Evolutionary conservation across 2,888 invertebrate genomes (phyloP).

Genomic region (Mimachlamys varia): DNA sequence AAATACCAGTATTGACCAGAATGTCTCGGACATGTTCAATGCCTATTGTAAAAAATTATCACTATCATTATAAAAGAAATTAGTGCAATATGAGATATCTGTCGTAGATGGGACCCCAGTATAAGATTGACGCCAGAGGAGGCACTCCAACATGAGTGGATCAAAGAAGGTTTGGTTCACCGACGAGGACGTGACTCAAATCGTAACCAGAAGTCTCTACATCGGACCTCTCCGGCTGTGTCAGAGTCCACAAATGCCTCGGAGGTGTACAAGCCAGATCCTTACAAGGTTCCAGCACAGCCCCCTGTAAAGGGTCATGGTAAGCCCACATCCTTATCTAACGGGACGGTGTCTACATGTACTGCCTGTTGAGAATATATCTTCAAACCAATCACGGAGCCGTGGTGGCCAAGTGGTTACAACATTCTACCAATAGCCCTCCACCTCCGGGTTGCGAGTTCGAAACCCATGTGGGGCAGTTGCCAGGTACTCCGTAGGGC

Average conservation of each 20-base stretch:
- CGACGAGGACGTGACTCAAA: conserved; percentile 61
- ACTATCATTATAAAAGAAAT: not conserved
- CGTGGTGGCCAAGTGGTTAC: no score
- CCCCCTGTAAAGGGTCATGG: conserved; percentile 68
- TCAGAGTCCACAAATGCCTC: conserved; percentile 55
- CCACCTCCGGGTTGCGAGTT: no score
- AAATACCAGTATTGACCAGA: no score
- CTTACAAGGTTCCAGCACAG: conserved; percentile 75
- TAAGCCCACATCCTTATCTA: no score
- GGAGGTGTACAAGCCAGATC: conserved; percentile 58
- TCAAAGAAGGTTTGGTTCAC: conserved; percentile 81
- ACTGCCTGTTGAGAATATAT: no score
- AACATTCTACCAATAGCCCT: no score
- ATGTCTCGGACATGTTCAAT: no score
- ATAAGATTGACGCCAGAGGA: conserved; percentile 95
- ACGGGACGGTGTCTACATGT: no score
- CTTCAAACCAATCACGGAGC: no score
- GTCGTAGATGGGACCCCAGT: conserved; percentile 93
- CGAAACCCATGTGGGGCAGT: no score
- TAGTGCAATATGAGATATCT: conserved; percentile 35
- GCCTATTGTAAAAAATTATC: no score
- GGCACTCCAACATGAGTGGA: conserved; percentile 94
- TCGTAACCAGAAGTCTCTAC: conserved; percentile 55
- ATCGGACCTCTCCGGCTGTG: conserved; percentile 56
- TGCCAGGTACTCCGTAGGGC: no score